Percentiles rank a stretch among this genome's conserved stretches.
These are phyloP conservation scores for Pseudococcus viburni DNA, from an alignment of 2,888 invertebrate genomes.

Conservation along the genomic window DNA sequence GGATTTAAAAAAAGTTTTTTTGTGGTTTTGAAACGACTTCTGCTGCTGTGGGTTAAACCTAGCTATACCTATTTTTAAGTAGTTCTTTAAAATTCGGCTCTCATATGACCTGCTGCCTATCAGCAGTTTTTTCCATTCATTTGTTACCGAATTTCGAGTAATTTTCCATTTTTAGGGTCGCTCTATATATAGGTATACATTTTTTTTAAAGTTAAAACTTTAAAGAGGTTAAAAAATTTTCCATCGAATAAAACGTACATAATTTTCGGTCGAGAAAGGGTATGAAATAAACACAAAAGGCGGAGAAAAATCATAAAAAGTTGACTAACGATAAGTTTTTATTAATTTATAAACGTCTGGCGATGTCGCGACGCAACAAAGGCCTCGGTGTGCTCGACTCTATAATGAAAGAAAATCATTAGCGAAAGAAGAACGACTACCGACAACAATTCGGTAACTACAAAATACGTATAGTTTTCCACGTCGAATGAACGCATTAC, in stretches of 20 bases:
- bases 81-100: too few relatives aligned
- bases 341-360: slow-evolving; percentile 37
- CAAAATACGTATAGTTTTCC: slow-evolving; percentile 44
- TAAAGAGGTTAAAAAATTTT: not conserved
- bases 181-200: not conserved
- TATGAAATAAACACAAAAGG: not conserved
- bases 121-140: too few relatives aligned
- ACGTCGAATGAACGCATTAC: slow-evolving; percentile 38
- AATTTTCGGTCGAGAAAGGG: not conserved
- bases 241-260: not conserved
- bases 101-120: too few relatives aligned
- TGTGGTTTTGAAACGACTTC: too few relatives aligned
- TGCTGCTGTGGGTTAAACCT: too few relatives aligned
- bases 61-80: too few relatives aligned
- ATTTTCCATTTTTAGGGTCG: too few relatives aligned
- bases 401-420: slow-evolving; percentile 40
- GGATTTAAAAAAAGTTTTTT: too few relatives aligned
- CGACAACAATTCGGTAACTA: not conserved
- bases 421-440: not conserved
- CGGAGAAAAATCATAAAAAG: not conserved
- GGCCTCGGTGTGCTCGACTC: not conserved
- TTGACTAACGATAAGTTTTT: slow-evolving; percentile 22
- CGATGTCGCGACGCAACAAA: slow-evolving; percentile 8
- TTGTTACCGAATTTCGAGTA: too few relatives aligned
- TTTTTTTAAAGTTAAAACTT: not conserved